A percentile compares a stretch with the other conserved stretches of the same genome.
Evolutionary conservation across 2,797 vertebrate species (phyloP).

Genomic region (Bryconaethiops microstoma): DNA sequence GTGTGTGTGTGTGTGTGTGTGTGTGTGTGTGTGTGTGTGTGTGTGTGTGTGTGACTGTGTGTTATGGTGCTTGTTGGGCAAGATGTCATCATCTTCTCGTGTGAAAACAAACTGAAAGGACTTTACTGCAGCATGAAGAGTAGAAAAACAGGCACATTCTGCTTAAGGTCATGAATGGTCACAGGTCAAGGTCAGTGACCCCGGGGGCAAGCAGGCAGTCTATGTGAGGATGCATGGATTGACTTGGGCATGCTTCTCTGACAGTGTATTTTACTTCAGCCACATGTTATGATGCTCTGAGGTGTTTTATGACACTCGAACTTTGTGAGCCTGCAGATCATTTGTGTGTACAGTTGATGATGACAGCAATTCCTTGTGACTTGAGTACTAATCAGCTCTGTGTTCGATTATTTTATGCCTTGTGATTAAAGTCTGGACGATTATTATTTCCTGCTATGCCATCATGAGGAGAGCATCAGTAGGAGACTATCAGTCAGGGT

Average conservation of each 20-base stretch:
- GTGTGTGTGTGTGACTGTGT: not conserved
- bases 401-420: not conserved
- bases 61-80: conserved; percentile 1
- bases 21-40: not conserved
- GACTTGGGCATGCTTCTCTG: not conserved
- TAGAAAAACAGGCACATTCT: conserved; percentile 42
- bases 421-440: not conserved
- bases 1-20: conserved; percentile 2
- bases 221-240: conserved; percentile 19
- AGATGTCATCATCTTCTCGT: conserved; percentile 20
- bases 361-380: not conserved
- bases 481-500: not conserved
- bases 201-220: conserved; percentile 29
- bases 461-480: not conserved
- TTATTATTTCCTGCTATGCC: not conserved
- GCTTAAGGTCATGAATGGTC: conserved; percentile 41
- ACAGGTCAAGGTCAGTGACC: conserved; percentile 61
- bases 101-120: conserved; percentile 68
- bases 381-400: not conserved
- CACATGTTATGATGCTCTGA: too few relatives aligned
- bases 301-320: not conserved
- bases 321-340: not conserved
- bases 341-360: not conserved
- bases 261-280: not conserved
- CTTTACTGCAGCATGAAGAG: conserved; percentile 61